A percentile compares a stretch with the other conserved stretches of the same genome.
These are phyloP conservation scores for Schizopygopsis pylzovi DNA, from an alignment of 2,797 vertebrate genomes.

Conservation along the genomic window DNA sequence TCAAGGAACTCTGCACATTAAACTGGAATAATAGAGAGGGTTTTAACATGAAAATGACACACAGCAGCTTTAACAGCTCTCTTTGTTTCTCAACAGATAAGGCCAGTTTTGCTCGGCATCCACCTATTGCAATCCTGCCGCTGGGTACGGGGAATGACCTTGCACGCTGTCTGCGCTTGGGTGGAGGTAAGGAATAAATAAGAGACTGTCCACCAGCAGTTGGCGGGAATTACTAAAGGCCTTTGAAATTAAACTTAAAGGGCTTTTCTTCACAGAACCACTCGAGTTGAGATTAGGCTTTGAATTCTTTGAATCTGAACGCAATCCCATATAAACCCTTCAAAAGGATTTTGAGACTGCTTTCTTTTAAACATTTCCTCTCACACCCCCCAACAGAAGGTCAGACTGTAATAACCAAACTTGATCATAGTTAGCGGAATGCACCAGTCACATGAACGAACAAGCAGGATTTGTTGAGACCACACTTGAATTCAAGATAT, in stretches of 20 bases:
- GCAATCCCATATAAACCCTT: constrained; percentile 22
- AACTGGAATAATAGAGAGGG: background rate
- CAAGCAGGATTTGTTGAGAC: constrained; percentile 16
- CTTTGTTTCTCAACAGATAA: constrained; percentile 81
- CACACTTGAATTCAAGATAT: constrained; percentile 6
- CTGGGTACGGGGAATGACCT: constrained; percentile 95
- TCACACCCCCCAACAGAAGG: constrained; percentile 18
- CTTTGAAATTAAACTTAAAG: background rate
- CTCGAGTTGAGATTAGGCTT: constrained; percentile 25
- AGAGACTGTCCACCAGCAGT: background rate
- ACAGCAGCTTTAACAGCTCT: background rate
- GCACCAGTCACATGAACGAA: constrained; percentile 28
- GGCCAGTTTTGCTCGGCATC: constrained; percentile 83
- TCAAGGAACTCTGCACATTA: background rate
- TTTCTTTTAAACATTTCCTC: constrained; percentile 36
- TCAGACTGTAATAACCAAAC: constrained; percentile 31
- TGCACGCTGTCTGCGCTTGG: constrained; percentile 93
- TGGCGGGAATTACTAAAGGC: constrained; percentile 12
- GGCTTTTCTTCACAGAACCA: background rate
- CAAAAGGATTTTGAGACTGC: constrained; percentile 25
- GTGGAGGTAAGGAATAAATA: constrained; percentile 85
- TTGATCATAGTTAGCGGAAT: constrained; percentile 7
- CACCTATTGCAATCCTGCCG: constrained; percentile 90
- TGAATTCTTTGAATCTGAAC: constrained; percentile 22
- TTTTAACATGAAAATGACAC: constrained; percentile 14